These are phyloP conservation scores for Aix galericulata DNA, from an alignment of 2,113 vertebrate genomes.

Conservation along the genomic window DNA sequence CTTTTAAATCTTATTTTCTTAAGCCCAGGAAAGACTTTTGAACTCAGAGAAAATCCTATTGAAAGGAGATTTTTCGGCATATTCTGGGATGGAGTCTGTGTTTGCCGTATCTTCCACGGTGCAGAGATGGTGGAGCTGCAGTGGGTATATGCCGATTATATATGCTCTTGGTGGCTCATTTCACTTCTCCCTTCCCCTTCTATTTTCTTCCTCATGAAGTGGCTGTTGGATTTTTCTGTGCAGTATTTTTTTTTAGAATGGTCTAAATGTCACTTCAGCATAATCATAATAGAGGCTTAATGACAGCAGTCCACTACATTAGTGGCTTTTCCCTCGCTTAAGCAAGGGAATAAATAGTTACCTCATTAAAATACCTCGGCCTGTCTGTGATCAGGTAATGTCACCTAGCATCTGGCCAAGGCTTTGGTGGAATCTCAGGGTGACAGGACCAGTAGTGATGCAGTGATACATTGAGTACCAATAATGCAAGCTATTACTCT, in stretches of 20 bases:
- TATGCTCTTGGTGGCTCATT: conserved; percentile 5
- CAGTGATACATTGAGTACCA: background rate
- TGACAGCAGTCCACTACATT: background rate
- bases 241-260: background rate
- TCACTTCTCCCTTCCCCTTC: background rate
- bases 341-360: background rate
- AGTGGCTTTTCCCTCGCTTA: background rate
- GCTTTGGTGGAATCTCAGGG: conserved; percentile 1
- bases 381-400: background rate
- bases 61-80: conserved; percentile 19
- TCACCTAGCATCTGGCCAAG: conserved; percentile 10
- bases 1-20: conserved; percentile 21
- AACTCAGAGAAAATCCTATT: background rate
- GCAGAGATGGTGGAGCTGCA: background rate
- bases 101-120: background rate
- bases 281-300: background rate
- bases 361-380: conserved; percentile 13
- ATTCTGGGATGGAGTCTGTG: background rate
- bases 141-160: background rate
- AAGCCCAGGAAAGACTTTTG: background rate
- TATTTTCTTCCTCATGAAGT: conserved; percentile 8
- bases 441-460: background rate
- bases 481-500: background rate
- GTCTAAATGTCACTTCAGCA: background rate
- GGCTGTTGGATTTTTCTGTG: conserved; percentile 2